Conservation (phyloP, 2,888 invertebrate genomes). For the Neoitamus cyanurus region DNA sequence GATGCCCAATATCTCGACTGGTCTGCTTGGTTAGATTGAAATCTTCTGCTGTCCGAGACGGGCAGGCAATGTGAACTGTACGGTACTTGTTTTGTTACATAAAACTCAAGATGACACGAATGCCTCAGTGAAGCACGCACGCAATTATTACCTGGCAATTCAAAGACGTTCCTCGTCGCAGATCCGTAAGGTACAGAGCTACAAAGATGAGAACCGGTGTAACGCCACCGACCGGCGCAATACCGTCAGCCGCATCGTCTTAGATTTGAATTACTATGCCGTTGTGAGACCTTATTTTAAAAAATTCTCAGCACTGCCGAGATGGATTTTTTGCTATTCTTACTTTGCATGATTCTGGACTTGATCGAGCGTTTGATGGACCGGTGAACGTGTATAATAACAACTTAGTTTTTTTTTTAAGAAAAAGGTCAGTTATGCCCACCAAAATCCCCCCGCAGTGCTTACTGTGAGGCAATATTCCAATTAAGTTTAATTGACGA, state of each 20-base stretch:
- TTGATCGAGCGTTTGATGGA: neutral
- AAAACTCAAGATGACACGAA: neutral
- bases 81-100: neutral
- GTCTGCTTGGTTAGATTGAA: neutral
- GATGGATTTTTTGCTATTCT: neutral
- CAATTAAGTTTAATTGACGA: neutral
- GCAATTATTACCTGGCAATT: neutral
- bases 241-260: neutral
- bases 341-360: neutral
- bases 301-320: neutral
- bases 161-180: neutral
- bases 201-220: neutral
- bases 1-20: neutral
- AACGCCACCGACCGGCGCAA: neutral
- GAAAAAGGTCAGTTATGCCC: neutral
- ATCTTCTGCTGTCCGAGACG: neutral
- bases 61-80: neutral
- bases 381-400: neutral
- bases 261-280: neutral
- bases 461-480: neutral
- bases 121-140: neutral
- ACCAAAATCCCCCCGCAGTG: neutral
- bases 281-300: neutral
- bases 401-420: neutral
- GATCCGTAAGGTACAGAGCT: neutral